Conservation (phyloP, 2,113 vertebrate genomes). For the Uria lomvia region DNA sequence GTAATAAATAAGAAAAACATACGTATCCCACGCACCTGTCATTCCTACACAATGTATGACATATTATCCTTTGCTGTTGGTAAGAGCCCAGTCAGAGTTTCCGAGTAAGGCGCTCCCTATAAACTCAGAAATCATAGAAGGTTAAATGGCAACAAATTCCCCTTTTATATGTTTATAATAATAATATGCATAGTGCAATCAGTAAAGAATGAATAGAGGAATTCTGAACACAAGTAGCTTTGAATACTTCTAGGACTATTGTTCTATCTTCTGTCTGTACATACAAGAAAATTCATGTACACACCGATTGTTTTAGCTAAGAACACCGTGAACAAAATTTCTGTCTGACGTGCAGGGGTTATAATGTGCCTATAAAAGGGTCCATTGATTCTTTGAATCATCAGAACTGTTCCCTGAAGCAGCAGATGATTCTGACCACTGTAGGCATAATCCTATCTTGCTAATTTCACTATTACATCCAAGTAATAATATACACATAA, state of each 20-base stretch:
- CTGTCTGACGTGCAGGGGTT: accelerated
- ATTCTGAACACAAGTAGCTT: background rate
- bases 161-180: background rate
- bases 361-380: background rate
- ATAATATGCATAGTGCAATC: background rate
- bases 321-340: background rate
- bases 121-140: background rate
- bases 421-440: background rate
- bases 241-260: background rate
- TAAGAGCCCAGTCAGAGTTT: background rate
- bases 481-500: background rate
- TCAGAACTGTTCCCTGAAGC: background rate
- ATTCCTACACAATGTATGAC: background rate
- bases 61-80: background rate
- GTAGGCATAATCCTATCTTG: background rate
- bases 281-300: background rate
- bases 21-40: background rate
- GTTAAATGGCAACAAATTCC: background rate
- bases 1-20: background rate
- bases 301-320: background rate
- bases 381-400: background rate
- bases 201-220: background rate
- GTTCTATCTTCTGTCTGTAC: background rate
- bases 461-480: background rate
- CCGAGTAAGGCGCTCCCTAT: background rate